These are phyloP conservation scores for Colletes latitarsis DNA, from an alignment of 1,140 invertebrate genomes.

Conservation along the genomic window DNA sequence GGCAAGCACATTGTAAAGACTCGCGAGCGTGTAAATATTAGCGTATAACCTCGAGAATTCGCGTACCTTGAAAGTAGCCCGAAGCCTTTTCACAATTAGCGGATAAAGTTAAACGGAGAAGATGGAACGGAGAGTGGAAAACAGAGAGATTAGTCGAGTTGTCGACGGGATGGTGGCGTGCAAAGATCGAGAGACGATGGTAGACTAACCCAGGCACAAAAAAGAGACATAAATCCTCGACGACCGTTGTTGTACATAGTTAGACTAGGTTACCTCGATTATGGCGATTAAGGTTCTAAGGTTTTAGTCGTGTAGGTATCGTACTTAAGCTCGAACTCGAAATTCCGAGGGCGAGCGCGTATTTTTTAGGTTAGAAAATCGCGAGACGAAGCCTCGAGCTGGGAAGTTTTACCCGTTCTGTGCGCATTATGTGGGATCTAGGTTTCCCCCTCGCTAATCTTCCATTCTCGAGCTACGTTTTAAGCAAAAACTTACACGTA, in stretches of 20 bases:
- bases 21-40: constrained; percentile 60
- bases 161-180: too few species aligned
- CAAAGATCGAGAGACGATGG: background rate
- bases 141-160: background rate
- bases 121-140: background rate
- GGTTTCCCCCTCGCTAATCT: background rate
- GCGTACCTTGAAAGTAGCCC: constrained; percentile 75
- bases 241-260: constrained; percentile 49
- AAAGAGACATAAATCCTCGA: background rate
- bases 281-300: constrained; percentile 37
- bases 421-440: background rate
- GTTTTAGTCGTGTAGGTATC: constrained; percentile 31
- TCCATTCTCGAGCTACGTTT: constrained; percentile 19
- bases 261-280: constrained; percentile 38
- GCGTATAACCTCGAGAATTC: constrained; percentile 61
- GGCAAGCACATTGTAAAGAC: constrained; percentile 22
- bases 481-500: background rate
- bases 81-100: constrained; percentile 65
- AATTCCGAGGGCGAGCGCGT: constrained; percentile 6
- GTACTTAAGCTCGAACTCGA: constrained; percentile 18
- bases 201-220: constrained; percentile 7
- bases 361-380: constrained; percentile 25
- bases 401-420: background rate
- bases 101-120: background rate
- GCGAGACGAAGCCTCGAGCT: constrained; percentile 11